These are phyloP conservation scores for Corythoichthys haematopterus DNA, from an alignment of 2,113 vertebrate species.

Conservation along the genomic window DNA sequence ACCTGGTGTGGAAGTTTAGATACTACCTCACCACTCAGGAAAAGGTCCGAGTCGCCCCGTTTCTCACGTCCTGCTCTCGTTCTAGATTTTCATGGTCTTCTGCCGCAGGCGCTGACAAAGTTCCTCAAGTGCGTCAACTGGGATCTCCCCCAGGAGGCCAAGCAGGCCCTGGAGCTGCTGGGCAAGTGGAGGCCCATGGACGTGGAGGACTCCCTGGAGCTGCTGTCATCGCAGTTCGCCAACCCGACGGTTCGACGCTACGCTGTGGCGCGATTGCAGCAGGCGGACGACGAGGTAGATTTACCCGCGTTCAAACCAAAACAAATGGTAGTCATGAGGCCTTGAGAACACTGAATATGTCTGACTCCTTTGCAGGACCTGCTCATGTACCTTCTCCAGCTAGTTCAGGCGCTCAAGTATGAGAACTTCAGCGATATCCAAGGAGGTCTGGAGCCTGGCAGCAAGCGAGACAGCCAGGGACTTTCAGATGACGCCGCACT, in stretches of 20 bases:
- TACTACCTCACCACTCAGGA: conserved; percentile 97
- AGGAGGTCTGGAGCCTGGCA: conserved; percentile 85
- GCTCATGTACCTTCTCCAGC: conserved; percentile 94
- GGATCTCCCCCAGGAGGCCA: conserved; percentile 93
- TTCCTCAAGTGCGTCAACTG: conserved; percentile 99
- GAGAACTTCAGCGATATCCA: conserved; percentile 96
- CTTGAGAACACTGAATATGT: not conserved
- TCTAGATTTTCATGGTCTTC: not conserved
- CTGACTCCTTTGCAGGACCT: conserved; percentile 76
- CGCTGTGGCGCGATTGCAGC: conserved; percentile 86
- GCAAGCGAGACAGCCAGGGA: conserved; percentile 85
- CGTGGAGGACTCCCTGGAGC: conserved; percentile 94
- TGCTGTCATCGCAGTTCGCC: conserved; percentile 90
- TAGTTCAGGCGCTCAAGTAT: conserved; percentile 95
- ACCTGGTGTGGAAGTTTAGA: conserved; percentile 98
- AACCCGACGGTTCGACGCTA: conserved; percentile 92
- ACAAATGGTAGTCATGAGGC: too few species aligned
- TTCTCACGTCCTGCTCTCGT: not conserved
- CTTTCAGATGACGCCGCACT: conserved; percentile 78
- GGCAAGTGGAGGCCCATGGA: conserved; percentile 98
- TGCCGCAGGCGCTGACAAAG: conserved; percentile 87
- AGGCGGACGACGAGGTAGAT: conserved; percentile 94
- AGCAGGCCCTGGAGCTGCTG: conserved; percentile 91
- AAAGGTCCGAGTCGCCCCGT: conserved; percentile 71
- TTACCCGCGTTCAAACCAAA: too few species aligned